Base-by-base conservation (phyloP, 1,140 invertebrate genomes). In the Dolichoris vasculosae region DNA sequence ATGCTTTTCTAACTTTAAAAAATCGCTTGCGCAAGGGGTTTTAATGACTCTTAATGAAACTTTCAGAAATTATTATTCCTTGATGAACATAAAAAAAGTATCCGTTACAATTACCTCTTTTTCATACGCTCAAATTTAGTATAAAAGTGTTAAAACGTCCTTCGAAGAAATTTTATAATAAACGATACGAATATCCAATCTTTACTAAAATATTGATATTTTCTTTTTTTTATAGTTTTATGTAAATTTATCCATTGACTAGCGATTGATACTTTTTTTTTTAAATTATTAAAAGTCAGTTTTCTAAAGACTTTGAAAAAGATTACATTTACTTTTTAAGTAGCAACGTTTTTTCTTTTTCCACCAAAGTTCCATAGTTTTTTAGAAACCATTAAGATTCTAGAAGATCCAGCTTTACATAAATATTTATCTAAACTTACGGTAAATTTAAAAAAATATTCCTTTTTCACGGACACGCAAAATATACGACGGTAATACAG, bases 1-100 rank as follows among this genome's bases (percentile, higher is more conserved):
- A 69, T 69, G 67, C 69, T 73, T 73, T 73, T 73, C 26, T 38
- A 69, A 69, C 32, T 69, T 69, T 69, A 13, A 43, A 73, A 73
- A 73, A 73, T 73, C 38, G 69, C 69, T 73, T 26, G 15, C 9
- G 40, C 69, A 43, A 73, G 23, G 69, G 20, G 23, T 73, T 43
- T 73, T 73, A 73, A 69, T 67, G 64, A 35, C 64, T 67, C 64
- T 67, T 67, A 35, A 67, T 35, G 64, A 67, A 67, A 71, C 35
- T 71, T 40, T 23, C 20, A 26, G 20, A 71, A 71, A 71, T 71
- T 71, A 71, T 71, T 71, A 71, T 71, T 40, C 69, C 38, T 40
- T 40, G 17, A 71, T 71, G 17, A 40, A 40, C 26, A 13, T 40
- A 73, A 26, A 73, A n/a, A 43, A 43, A 73, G 20, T 17, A 73